A percentile compares a stretch with the other conserved stretches of the same genome.
Conservation (phyloP, 2,888 invertebrate species). For the Cosmopolites sordidus region DNA sequence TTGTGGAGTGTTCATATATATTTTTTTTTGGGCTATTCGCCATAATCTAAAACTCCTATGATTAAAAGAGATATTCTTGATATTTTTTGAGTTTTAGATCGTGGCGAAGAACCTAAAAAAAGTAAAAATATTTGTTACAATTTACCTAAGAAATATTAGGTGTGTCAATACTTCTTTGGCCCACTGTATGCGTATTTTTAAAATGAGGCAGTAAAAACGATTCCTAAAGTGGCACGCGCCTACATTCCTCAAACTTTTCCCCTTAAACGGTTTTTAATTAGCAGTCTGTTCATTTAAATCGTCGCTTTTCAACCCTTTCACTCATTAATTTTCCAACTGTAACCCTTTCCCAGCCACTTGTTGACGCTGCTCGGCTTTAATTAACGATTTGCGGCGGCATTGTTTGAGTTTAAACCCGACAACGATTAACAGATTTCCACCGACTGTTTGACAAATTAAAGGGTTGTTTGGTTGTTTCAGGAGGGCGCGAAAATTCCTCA, state of each 20-base stretch:
- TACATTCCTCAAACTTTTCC: neutral
- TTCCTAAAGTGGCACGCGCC: slow-evolving; percentile 1
- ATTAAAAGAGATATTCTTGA: too few relatives aligned
- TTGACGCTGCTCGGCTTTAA: slow-evolving; percentile 9
- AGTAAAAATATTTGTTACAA: too few relatives aligned
- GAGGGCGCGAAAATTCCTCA: slow-evolving; percentile 1
- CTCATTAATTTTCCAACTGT: slow-evolving; percentile 23
- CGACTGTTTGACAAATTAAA: slow-evolving; percentile 9
- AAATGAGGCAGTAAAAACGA: too few relatives aligned
- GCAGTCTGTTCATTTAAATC: neutral
- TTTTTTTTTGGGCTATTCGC: too few relatives aligned
- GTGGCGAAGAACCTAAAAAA: too few relatives aligned
- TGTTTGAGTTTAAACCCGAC: slow-evolving; percentile 1
- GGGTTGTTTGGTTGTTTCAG: slow-evolving; percentile 33
- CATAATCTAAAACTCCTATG: too few relatives aligned
- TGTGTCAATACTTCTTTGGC: too few relatives aligned
- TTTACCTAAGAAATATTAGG: too few relatives aligned
- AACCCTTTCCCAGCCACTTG: slow-evolving; percentile 24
- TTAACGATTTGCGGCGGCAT: neutral
- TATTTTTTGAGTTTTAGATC: too few relatives aligned
- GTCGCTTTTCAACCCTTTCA: neutral
- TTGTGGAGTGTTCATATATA: too few relatives aligned
- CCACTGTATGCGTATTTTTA: too few relatives aligned
- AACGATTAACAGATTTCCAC: neutral
- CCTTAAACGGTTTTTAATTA: neutral